phyloP scores from a whole-genome alignment of 2,113 vertebrate genomes.

The Campylorhamphus procurvoides region DNA sequence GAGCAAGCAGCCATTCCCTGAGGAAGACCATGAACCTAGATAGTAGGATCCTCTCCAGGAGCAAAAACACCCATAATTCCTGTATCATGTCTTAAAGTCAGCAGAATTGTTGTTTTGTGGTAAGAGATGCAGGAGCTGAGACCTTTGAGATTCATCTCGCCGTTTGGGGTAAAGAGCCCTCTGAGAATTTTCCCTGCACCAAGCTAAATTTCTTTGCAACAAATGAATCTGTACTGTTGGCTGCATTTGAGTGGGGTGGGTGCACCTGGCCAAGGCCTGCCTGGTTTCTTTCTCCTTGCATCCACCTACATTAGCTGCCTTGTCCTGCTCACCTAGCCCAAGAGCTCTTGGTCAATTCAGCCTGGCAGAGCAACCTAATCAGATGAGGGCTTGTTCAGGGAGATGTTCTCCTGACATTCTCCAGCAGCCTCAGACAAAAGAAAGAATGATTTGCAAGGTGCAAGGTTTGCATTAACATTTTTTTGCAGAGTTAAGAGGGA shows the following conservation, averaged over 20 bases:
- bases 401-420: background rate
- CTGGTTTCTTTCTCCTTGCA: background rate
- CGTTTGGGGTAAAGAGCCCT: background rate
- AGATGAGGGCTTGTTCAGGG: background rate
- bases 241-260: background rate
- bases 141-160: background rate
- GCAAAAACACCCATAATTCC: background rate
- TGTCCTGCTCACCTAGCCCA: background rate
- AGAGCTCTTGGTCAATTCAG: background rate
- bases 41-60: background rate
- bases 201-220: background rate
- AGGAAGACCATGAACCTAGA: background rate
- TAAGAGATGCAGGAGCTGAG: background rate
- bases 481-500: background rate
- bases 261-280: background rate
- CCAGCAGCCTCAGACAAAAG: background rate
- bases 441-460: background rate
- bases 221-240: background rate
- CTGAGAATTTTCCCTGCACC: background rate
- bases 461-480: constrained; percentile 8
- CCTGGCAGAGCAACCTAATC: background rate
- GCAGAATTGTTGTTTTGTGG: background rate
- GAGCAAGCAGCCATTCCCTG: background rate
- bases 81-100: background rate
- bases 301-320: background rate